Evolutionary conservation across 2,888 invertebrate genomes (phyloP), one percentile per base, ranked within the genome.

Genomic region (Habroteleia sp.): DNA sequence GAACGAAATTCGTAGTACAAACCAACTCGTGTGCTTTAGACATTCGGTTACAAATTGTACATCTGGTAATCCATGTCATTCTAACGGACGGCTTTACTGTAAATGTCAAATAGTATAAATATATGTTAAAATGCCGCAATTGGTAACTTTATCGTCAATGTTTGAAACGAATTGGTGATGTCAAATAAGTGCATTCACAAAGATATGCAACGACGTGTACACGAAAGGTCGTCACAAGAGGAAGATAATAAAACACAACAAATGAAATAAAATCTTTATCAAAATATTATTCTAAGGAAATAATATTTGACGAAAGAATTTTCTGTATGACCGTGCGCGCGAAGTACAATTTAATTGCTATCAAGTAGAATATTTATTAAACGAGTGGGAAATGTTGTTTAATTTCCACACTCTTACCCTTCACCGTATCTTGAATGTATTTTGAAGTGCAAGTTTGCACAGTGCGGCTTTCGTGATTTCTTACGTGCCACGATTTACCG

Each of bases 391-490:
- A 33, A 58, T 14, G 31, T 6, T 48, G 11, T 35, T 14, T 6
- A 10, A 10, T 29, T 23, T 14, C 39, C 39, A 4, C 31, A 7
- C 31, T 42, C 20, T 33, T 41, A 20, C n/a, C 20, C 11, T 62
- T 20, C 14, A 2, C 17, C 27, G n/a, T 48, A 13, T 33, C 6
- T 17, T 16, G 14, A 14, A 50, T 23, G 44, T 29, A 54, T 54
- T 33, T 29, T 20, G 11, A 68, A 50, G 25, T 62, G 42, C 56
- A 42, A 37, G 44, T 48, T 54, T 33, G 46, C 50, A 62, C 17
- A 58, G 58, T 54, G 66, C 71, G 62, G 60, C 48, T 48, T 54
- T 71, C 66, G 76, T 76, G 76, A 72, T 76, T 76, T 76, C 66
- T 56, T 50, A 71, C 66, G 76, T 76, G 76, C 76, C 76, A 72